A percentile compares a stretch with the other conserved stretches of the same genome.
These are phyloP conservation scores for Tipula lateralis DNA, from an alignment of 2,888 invertebrate genomes.

Conservation along the genomic window DNA sequence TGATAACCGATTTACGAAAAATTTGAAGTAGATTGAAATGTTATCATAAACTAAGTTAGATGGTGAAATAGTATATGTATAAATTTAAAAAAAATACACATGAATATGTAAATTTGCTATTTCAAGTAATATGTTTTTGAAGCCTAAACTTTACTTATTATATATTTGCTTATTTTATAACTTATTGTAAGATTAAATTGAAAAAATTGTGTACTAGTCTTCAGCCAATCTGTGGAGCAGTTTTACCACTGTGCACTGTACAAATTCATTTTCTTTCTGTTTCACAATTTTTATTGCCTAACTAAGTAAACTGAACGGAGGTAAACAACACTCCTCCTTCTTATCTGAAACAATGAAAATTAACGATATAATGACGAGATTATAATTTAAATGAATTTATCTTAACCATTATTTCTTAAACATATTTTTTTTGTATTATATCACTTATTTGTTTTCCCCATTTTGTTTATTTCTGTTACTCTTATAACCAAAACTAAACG, in stretches of 20 bases:
- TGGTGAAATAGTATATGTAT: background rate
- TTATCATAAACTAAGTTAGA: background rate
- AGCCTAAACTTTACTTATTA: too few relatives aligned
- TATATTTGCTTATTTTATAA: too few relatives aligned
- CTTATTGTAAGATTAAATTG: too few relatives aligned
- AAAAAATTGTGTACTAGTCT: too few relatives aligned
- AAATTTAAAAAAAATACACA: background rate
- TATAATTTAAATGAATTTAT: background rate
- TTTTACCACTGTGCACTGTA: too few relatives aligned
- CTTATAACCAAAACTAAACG: background rate
- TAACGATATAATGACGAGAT: constrained; percentile 1
- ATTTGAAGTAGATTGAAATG: background rate
- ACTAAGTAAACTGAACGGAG: background rate
- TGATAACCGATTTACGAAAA: background rate
- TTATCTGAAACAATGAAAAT: background rate
- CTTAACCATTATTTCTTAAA: background rate
- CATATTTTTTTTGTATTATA: background rate
- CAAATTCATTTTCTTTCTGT: too few relatives aligned
- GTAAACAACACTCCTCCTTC: background rate
- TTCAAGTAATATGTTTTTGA: too few relatives aligned
- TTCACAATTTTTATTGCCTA: background rate
- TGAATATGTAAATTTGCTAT: background rate
- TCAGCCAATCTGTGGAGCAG: too few relatives aligned
- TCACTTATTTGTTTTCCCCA: background rate
- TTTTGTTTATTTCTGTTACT: background rate